Base-by-base conservation (phyloP, 37 sponge, comb jelly and placozoan genomes). In the Hexactinellida sp. region DNA sequence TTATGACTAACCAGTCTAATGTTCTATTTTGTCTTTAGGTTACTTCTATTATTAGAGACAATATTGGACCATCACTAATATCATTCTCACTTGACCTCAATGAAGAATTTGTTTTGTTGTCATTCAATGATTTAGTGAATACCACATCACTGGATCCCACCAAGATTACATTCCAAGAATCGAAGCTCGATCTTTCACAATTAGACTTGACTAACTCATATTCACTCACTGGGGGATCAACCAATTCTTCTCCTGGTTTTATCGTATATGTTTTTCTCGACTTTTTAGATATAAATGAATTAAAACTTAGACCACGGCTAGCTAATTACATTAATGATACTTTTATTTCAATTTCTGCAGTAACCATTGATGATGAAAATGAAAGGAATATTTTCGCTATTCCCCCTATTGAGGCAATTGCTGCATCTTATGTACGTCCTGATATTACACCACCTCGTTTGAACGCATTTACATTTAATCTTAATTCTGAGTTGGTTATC, bases 401-500 rank as follows among this genome's bases (percentile, higher is more conserved):
- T 19, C 52, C 52, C 9, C 52, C 52, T 47, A 47, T 47, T 19
- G 52, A 47, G 52, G 52, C 52, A 47, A 47, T 47, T 47, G 13
- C 9, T 19, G 9, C 52, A 47, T 19, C 52, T 47, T 16, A 47
- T 19, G 52, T 47, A 9, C 16, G 16, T 47, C 83, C 92, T n/a
- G 96, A 95, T 82, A 51, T 36, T 16, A 84, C 82, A 0, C 87
- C 90, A 16, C 92, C 96, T 0, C 28, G 83, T 5, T 84, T 95
- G 19, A 54, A 84, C 21, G 37, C 84, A 21, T 95, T 90, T 54
- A 63, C 91, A 34, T 85, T 95, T 19, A 92, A 95, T 36, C 39
- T 95, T 82, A 93, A 90, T 1, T 89, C 89, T 0, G 96, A 91
- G 54, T 30, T 89, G 0, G 84, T 95, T 24, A 83, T 83, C 10